Base-by-base conservation (phyloP, 2,888 invertebrate genomes). In the Ptilodon capucinus region DNA sequence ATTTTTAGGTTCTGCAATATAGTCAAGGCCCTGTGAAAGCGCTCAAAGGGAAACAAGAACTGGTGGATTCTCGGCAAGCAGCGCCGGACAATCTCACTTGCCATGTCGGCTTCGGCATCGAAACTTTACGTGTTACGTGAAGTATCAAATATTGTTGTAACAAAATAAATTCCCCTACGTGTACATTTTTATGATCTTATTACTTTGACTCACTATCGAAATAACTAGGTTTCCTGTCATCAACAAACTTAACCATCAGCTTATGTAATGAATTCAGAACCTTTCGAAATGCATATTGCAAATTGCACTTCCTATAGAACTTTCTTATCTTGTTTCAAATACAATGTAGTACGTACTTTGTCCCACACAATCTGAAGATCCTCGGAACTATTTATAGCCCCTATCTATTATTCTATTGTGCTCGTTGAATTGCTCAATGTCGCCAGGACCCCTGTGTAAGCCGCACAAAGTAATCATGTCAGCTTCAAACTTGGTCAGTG, bases 31-130 rank as follows among this genome's bases (percentile, higher is more conserved):
- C 76, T 8, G 55, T 64, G 1, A 87, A 85, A 60, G 44, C 60
- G 0, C 46, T 69, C 0, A 87, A 86, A 67, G 76, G 76, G 5
- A 84, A 81, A 58, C 51, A 65, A 36, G 87, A 85, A 9, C 51
- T 56, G 0, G 84, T 57, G 4, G 64, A 65, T 11, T 55, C 76
- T 0, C 75, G 79, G 42, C 84, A 81, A 46, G 1, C 58, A 1
- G 62, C 81, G 8, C 92, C 92, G 0, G 91, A 91, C 23, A 82
- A 86, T 44, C 76, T 92, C 13, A 92, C 92, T 1, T 91, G 91
- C 51, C 89, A 91, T 47, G 84, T 91, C 54, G 82, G 84, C 38
- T 86, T 91, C 46, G 87, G 88, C 9, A 86, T 90, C 39, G 86
- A 89, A 14, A 81, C 83, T 14, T 49, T 83, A 39, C 71, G 67